Conservation (phyloP, 2,888 invertebrate genomes). For the Aleiodes leptofemur region DNA sequence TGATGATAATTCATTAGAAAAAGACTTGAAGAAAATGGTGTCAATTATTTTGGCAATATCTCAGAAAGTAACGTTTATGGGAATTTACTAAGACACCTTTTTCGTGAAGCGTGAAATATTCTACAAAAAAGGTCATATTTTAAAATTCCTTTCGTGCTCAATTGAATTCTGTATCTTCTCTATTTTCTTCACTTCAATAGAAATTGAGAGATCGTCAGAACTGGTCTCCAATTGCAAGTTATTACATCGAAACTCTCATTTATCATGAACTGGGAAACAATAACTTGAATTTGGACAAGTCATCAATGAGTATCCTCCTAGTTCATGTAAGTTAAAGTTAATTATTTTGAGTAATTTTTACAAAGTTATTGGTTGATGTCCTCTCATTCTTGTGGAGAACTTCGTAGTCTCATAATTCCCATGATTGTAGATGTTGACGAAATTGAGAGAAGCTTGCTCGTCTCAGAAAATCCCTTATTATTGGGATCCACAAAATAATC, state of each 20-base stretch:
- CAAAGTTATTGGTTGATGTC: too few relatives aligned
- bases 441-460: constrained; percentile 19
- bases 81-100: too few relatives aligned
- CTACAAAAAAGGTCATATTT: too few relatives aligned
- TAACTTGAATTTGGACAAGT: not conserved
- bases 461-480: constrained; percentile 13
- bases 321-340: constrained; percentile 22
- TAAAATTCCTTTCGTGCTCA: not conserved
- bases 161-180: not conserved
- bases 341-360: not conserved
- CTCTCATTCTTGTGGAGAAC: too few relatives aligned
- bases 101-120: too few relatives aligned
- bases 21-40: not conserved
- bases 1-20: not conserved
- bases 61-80: too few relatives aligned
- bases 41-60: not conserved
- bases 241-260: constrained; percentile 78
- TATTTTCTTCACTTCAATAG: constrained; percentile 60
- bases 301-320: constrained; percentile 15
- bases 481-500: constrained; percentile 20
- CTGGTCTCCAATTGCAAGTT: constrained; percentile 77
- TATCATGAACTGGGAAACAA: constrained; percentile 20
- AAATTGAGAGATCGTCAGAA: constrained; percentile 76
- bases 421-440: constrained; percentile 27
- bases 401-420: not conserved